phyloP scores from a whole-genome alignment of 53 echinoderm and acorn worm species.

The Astropecten irregularis region DNA sequence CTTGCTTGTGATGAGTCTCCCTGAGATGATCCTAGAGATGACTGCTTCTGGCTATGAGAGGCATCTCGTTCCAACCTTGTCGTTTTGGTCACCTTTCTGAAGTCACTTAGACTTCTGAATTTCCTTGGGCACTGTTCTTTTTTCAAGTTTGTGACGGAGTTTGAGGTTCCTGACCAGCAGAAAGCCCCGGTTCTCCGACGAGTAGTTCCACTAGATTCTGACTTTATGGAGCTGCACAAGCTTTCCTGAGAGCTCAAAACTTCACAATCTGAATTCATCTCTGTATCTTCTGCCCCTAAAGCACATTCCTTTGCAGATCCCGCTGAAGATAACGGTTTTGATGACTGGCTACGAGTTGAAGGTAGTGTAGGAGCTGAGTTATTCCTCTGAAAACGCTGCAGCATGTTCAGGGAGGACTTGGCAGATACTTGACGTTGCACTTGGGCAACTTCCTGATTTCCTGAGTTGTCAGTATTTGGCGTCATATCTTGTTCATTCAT shows the following conservation, averaged over 20 bases:
- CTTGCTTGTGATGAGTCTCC: constrained; percentile 8
- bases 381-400: constrained; percentile 27
- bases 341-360: neutral
- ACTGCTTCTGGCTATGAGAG: neutral
- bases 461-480: neutral
- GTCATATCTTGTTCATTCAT: neutral
- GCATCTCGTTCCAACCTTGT: neutral
- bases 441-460: neutral
- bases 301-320: neutral
- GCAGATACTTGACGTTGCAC: too few species aligned
- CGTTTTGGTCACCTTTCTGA: constrained; percentile 10
- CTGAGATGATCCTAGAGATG: neutral
- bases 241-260: neutral
- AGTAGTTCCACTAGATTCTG: neutral
- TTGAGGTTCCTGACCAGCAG: neutral
- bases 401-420: neutral
- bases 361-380: neutral
- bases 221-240: neutral
- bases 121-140: neutral
- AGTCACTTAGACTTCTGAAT: constrained; percentile 21
- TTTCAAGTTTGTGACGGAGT: neutral
- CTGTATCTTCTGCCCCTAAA: neutral
- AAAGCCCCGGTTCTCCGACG: neutral
- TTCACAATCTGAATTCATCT: neutral
- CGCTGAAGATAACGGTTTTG: neutral